These are phyloP conservation scores for Drosophila seguyi DNA, from an alignment of 1,140 invertebrate species.

Conservation along the genomic window DNA sequence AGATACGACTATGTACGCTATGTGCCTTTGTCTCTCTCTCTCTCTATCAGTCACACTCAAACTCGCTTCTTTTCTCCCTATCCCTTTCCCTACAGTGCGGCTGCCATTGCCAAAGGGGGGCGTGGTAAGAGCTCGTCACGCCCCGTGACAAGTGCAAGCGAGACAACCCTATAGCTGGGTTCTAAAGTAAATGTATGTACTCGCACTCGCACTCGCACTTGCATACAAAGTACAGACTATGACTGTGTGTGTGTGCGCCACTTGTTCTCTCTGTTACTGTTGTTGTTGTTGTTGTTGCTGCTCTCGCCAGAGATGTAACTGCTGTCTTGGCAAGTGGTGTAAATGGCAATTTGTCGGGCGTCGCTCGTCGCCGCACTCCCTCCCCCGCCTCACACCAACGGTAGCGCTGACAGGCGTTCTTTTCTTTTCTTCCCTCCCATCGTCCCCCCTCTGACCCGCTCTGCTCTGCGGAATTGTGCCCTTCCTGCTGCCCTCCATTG, in stretches of 20 bases:
- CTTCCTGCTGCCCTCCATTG: conserved; percentile 13
- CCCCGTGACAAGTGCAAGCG: conserved; percentile 47
- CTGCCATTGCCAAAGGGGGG: conserved; percentile 75
- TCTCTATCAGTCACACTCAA: neutral
- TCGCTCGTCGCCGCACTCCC: conserved; percentile 15
- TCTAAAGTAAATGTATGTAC: conserved; percentile 12
- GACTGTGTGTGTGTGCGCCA: conserved; percentile 26
- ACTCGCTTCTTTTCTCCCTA: neutral
- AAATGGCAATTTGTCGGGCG: conserved; percentile 75
- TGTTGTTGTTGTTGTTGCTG: conserved; percentile 9
- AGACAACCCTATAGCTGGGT: conserved; percentile 59
- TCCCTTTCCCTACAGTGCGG: conserved; percentile 12
- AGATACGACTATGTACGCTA: conserved; percentile 30
- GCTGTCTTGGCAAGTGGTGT: conserved; percentile 74
- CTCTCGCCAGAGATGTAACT: conserved; percentile 30
- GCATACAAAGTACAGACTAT: conserved; percentile 20
- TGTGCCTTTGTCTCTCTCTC: neutral
- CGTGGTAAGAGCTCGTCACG: conserved; percentile 59
- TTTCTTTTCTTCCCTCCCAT: neutral
- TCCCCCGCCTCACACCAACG: conserved; percentile 61
- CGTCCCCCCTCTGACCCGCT: neutral
- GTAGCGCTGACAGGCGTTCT: conserved; percentile 61
- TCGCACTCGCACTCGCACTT: neutral
- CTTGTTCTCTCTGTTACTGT: conserved; percentile 28
- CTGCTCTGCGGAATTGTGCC: neutral